A percentile compares a stretch with the other conserved stretches of the same genome.
Conservation (phyloP, 2,888 invertebrate species). For the Eupelmus urozonus region DNA sequence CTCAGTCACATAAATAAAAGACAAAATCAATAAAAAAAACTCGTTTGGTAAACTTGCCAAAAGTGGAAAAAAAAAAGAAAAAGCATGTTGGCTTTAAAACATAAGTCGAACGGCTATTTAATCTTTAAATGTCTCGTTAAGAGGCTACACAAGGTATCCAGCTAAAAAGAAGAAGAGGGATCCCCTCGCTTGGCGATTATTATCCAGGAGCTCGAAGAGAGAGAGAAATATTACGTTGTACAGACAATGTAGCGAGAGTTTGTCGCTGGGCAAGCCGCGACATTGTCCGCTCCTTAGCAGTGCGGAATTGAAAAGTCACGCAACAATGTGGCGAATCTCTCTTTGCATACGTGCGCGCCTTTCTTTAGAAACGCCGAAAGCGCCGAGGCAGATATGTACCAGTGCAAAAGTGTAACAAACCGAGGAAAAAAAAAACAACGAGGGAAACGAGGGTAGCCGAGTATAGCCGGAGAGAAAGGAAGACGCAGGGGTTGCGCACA, state of each 20-base stretch:
- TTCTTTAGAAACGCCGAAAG: neutral
- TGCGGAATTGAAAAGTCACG: conserved; percentile 47
- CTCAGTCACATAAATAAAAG: too few relatives aligned
- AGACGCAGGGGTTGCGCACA: neutral
- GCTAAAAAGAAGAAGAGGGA: too few relatives aligned
- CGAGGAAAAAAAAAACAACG: neutral
- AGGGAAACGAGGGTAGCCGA: neutral
- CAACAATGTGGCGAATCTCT: conserved; percentile 45
- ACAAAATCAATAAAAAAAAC: neutral
- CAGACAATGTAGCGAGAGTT: too few relatives aligned
- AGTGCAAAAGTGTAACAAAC: neutral
- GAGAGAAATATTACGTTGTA: too few relatives aligned
- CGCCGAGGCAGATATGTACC: neutral
- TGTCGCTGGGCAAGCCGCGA: too few relatives aligned
- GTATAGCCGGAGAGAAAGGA: neutral
- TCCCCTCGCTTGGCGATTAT: neutral
- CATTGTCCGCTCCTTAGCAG: too few relatives aligned
- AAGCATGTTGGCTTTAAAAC: neutral
- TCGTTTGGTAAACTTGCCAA: neutral
- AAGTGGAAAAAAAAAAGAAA: neutral
- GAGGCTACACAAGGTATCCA: too few relatives aligned
- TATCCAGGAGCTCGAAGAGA: too few relatives aligned
- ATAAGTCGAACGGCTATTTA: conserved; percentile 27
- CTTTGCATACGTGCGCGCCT: neutral
- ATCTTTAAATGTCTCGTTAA: conserved; percentile 46